A percentile compares a stretch with the other conserved stretches of the same genome.
phyloP scores from a whole-genome alignment of 2,888 invertebrate species.

The Lissonota sp. region DNA sequence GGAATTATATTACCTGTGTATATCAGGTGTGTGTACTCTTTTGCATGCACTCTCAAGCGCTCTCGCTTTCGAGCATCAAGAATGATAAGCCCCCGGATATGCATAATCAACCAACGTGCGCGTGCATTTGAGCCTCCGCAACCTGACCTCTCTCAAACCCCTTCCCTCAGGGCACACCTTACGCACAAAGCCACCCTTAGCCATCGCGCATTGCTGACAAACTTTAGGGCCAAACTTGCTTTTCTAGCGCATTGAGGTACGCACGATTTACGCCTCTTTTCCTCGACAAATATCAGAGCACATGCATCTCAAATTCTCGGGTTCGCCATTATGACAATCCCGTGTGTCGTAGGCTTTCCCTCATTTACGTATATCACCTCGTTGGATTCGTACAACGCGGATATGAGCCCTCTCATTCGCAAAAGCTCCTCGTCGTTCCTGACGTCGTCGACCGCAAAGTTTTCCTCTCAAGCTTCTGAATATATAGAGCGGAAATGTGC shows the following conservation, averaged over 20 bases:
- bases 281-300: too few relatives aligned
- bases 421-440: slow-evolving; percentile 17
- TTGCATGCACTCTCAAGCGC: slow-evolving; percentile 62
- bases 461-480: not conserved
- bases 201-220: too few relatives aligned
- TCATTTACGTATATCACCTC: not conserved
- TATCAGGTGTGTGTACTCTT: slow-evolving; percentile 27
- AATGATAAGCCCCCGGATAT: slow-evolving; percentile 70
- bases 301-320: too few relatives aligned
- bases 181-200: slow-evolving; percentile 28
- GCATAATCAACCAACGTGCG: slow-evolving; percentile 70
- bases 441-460: slow-evolving; percentile 18
- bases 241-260: too few relatives aligned
- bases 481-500: not conserved
- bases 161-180: slow-evolving; percentile 13
- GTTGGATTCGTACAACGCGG: not conserved
- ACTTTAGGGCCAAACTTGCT: too few relatives aligned
- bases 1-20: slow-evolving; percentile 2
- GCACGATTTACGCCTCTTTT: too few relatives aligned
- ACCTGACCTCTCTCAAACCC: slow-evolving; percentile 19
- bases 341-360: not conserved
- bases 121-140: slow-evolving; percentile 2
- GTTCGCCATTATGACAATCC: too few relatives aligned
- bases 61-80: slow-evolving; percentile 59
- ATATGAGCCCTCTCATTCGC: not conserved